Base-by-base conservation (phyloP, 2,888 invertebrate species). In the Volucella zonaria region DNA sequence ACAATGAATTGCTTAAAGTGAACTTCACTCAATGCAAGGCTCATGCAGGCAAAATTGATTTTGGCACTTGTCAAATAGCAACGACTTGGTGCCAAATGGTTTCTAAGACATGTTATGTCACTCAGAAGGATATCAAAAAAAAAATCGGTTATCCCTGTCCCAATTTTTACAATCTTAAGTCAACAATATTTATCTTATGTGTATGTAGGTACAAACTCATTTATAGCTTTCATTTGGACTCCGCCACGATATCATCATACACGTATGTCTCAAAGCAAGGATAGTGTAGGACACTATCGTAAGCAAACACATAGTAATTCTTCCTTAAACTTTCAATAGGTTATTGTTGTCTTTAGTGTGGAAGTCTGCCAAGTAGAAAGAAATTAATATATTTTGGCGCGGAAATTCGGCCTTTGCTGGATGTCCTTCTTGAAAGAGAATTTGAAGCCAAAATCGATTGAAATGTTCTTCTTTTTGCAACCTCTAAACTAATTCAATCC, bases 361-460 rank as follows among this genome's bases (percentile, higher is more conserved):
- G 82, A 67, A 9, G 14, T 2, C 15, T 66, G 83, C 83, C 83
- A 83, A 80, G 59, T 43, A 23, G 11, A 18, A 70, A 71, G 8
- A 80, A 61, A 66, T 62, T 56, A 62, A 83, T 75, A 75, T 54
- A 54, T 75, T 75, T 80, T 83, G 75, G 83, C 80, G 70, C 73
- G 75, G 54, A 75, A 70, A 59, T 66, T 71, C 74, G 66, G 59
- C 70, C 59, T 66, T 64, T 59, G 64, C 64, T 45, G 58, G 10
- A 47, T 59, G 31, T 15, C 18, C 59, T 64, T 56, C 31, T n/a
- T 10, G 45, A 45, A 40, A n/a, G 31, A 23, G 40, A 38, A 45
- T 56, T 6, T 18, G 38, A 49, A 51, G 68, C 76, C 81, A 70
- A 76, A 51, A 45, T 49, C 51, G 3, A 14, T 54, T 52, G 11